Percentiles rank a stretch among this genome's conserved stretches.
Conservation (phyloP, 2,113 vertebrate species). For the Bombycilla garrulus region DNA sequence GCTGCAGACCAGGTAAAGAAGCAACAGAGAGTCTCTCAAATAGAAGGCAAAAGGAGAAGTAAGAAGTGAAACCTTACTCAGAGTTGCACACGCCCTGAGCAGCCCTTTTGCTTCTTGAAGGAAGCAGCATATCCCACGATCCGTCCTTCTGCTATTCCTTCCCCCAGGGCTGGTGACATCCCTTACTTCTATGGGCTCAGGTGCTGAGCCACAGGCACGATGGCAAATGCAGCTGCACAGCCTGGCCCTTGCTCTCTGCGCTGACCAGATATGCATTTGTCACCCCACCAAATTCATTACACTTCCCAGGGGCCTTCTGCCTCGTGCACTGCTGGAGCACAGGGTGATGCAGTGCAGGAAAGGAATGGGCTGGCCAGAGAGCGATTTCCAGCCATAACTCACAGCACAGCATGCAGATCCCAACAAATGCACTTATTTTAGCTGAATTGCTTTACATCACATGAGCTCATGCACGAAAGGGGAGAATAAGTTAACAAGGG, state of each 20-base stretch:
- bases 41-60: not conserved
- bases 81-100: not conserved
- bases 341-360: accelerated
- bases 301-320: not conserved
- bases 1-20: not conserved
- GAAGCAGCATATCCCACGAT: accelerated
- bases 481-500: slow-evolving; percentile 9
- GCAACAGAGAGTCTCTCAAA: not conserved
- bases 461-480: not conserved
- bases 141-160: not conserved
- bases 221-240: accelerated
- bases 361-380: not conserved
- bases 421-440: not conserved
- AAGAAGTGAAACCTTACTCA: not conserved
- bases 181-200: not conserved
- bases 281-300: not conserved
- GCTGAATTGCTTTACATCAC: not conserved
- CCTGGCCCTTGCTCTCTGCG: not conserved
- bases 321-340: not conserved
- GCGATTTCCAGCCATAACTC: not conserved
- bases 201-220: accelerated
- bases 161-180: not conserved
- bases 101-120: not conserved
- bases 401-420: not conserved
- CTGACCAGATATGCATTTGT: not conserved